Evolutionary conservation across 2,113 vertebrate genomes (phyloP).

Genomic region (Tiliqua scincoides): DNA sequence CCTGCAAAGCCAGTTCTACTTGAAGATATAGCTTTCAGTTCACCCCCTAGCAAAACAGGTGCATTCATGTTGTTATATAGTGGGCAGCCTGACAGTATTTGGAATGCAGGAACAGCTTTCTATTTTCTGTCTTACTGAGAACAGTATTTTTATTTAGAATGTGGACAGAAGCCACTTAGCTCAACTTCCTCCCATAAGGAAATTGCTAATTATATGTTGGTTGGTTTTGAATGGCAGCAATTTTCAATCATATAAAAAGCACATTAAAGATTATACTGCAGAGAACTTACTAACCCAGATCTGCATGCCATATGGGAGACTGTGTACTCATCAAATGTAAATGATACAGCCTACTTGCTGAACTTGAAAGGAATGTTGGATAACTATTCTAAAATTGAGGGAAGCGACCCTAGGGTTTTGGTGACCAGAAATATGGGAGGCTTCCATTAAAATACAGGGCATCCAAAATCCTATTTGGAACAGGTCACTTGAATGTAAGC

Average conservation of each 20-base stretch:
- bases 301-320: neutral
- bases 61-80: neutral
- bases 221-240: constrained; percentile 36
- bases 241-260: constrained; percentile 56
- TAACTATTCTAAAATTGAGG: neutral
- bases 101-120: constrained; percentile 31
- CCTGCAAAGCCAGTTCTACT: neutral
- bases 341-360: neutral
- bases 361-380: neutral
- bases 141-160: constrained; percentile 44
- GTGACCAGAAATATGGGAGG: neutral
- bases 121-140: constrained; percentile 59
- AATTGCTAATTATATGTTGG: constrained; percentile 61
- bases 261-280: constrained; percentile 21
- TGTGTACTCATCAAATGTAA: neutral
- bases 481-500: neutral
- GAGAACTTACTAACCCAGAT: constrained; percentile 17
- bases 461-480: neutral
- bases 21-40: constrained; percentile 12
- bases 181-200: constrained; percentile 47
- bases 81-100: constrained; percentile 29
- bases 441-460: neutral
- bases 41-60: constrained; percentile 18
- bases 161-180: constrained; percentile 31
- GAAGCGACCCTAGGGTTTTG: neutral